Conservation (phyloP, 2,888 invertebrate species). For the Lymantria dispar region DNA sequence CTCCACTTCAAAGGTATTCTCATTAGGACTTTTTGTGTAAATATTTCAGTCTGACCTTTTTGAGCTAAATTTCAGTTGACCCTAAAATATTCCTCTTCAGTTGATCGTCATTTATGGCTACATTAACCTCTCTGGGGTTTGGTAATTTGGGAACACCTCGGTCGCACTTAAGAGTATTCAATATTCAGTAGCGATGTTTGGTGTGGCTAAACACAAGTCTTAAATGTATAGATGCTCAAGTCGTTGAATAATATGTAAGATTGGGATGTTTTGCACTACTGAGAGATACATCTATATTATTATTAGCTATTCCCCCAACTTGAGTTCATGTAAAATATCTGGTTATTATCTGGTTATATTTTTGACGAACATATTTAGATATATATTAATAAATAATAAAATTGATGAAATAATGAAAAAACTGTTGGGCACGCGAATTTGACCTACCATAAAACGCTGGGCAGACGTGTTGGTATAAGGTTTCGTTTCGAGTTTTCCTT, state of each 20-base stretch:
- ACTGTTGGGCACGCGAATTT: no score
- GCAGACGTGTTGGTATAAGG: no score
- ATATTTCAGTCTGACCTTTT: background rate
- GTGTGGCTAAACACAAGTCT: conserved; percentile 21
- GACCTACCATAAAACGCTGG: no score
- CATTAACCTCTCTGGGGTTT: conserved; percentile 13
- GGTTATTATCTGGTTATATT: no score
- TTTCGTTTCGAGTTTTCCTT: no score
- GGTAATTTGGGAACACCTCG: conserved; percentile 38
- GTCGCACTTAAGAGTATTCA: conserved; percentile 31
- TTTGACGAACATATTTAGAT: no score
- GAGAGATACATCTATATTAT: no score
- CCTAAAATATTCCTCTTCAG: background rate
- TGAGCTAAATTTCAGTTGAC: background rate
- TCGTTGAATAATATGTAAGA: background rate
- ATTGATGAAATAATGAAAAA: no score
- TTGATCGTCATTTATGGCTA: background rate
- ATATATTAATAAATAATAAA: no score
- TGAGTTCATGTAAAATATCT: no score
- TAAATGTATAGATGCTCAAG: conserved; percentile 18
- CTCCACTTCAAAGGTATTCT: background rate
- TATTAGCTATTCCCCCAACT: no score
- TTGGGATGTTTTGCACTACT: no score
- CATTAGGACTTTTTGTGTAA: background rate
- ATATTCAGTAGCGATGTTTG: conserved; percentile 37